phyloP scores from a whole-genome alignment of 2,113 vertebrate species.

The Eonycteris spelaea region DNA sequence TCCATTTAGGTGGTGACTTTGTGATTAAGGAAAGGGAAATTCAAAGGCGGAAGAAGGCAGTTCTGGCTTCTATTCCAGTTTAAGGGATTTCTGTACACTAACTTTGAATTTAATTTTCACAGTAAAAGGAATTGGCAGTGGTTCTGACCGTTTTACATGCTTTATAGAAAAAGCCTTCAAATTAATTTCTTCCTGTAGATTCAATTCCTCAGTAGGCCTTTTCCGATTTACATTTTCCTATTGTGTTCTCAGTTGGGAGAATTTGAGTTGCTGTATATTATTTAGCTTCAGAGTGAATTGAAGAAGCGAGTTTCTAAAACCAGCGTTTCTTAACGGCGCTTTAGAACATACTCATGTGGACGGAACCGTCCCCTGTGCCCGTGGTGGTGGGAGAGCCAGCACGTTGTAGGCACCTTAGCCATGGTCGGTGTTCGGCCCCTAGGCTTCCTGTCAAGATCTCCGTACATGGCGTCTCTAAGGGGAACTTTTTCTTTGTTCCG shows the following conservation, averaged over 20 bases:
- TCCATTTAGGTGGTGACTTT: not conserved
- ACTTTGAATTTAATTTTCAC: not conserved
- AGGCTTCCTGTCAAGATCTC: not conserved
- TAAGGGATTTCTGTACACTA: not conserved
- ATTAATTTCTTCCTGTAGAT: not conserved
- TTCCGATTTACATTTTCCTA: slow-evolving; percentile 12
- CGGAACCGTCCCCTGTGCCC: not conserved
- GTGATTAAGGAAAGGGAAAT: slow-evolving; percentile 32
- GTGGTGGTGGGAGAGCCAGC: not conserved
- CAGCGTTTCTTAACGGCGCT: not conserved
- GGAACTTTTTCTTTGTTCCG: not conserved
- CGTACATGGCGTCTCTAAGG: not conserved
- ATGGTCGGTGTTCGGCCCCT: not conserved
- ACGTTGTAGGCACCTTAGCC: not conserved
- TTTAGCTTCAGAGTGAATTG: not conserved
- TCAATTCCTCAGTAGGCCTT: not conserved
- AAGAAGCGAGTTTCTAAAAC: not conserved
- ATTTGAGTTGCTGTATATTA: not conserved
- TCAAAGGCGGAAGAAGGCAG: not conserved
- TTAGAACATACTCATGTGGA: not conserved
- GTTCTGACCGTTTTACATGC: not conserved
- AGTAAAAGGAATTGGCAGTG: not conserved
- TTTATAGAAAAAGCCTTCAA: not conserved
- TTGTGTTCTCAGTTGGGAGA: not conserved
- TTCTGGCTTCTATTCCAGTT: not conserved